phyloP scores from a whole-genome alignment of 2,797 vertebrate species.

The Rhynchotus rufescens region DNA sequence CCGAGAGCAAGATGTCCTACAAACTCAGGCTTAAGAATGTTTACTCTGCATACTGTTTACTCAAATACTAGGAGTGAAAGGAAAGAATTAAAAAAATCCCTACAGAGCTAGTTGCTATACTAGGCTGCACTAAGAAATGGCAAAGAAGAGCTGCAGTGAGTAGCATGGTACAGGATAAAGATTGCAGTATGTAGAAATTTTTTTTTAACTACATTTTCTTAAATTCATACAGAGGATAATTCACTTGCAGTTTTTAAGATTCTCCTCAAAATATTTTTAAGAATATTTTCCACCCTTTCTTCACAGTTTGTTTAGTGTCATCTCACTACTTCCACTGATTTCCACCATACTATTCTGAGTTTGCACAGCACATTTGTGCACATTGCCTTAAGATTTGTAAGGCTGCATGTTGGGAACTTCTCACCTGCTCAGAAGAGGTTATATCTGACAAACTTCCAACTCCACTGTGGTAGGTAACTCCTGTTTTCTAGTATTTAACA shows the following conservation, averaged over 20 bases:
- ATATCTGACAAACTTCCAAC: not conserved
- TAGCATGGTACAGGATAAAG: not conserved
- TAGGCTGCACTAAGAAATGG: not conserved
- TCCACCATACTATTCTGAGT: not conserved
- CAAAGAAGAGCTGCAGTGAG: not conserved
- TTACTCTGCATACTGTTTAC: not conserved
- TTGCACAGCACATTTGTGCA: not conserved
- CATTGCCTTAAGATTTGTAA: not conserved
- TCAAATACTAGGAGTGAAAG: not conserved
- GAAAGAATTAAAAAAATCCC: not conserved
- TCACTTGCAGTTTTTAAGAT: not conserved
- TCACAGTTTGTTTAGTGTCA: not conserved
- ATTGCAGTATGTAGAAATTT: not conserved
- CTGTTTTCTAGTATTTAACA: not conserved
- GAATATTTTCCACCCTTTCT: not conserved
- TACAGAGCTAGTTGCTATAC: not conserved
- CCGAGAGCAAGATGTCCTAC: not conserved
- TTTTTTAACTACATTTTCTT: not conserved
- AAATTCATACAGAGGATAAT: not conserved
- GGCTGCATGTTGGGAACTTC: not conserved
- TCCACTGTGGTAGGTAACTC: not conserved
- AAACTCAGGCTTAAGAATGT: not conserved
- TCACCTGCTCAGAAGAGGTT: not conserved
- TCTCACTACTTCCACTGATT: not conserved
- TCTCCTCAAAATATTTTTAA: not conserved